Conservation (phyloP, 2,888 invertebrate genomes). For the Bembecia ichneumoniformis region DNA sequence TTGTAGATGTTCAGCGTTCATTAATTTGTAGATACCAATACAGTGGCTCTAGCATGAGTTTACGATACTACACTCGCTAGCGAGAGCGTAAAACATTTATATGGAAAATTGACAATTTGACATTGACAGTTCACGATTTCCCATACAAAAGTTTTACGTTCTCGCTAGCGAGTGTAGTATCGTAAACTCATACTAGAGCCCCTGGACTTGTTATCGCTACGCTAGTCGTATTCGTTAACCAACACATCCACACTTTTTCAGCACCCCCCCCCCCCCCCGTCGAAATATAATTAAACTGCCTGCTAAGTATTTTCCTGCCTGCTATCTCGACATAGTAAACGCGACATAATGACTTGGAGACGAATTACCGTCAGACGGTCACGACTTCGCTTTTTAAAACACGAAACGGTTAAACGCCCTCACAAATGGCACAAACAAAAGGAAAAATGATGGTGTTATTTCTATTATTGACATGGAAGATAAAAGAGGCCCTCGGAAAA, state of each 20-base stretch:
- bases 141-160: no score
- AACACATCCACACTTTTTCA: not conserved
- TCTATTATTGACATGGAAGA: not conserved
- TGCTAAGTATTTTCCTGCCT: slow-evolving; percentile 1
- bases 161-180: no score
- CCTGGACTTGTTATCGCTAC: not conserved
- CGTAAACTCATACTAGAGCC: no score
- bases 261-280: not conserved
- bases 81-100: no score
- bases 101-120: no score
- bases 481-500: not conserved
- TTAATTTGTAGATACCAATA: not conserved
- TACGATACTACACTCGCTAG: no score
- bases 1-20: not conserved
- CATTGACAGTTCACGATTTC: no score
- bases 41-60: no score
- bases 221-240: not conserved
- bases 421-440: not conserved
- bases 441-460: not conserved
- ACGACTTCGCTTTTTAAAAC: not conserved
- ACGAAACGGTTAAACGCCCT: not conserved
- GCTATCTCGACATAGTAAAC: slow-evolving; percentile 1
- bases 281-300: slow-evolving; percentile 2
- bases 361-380: not conserved
- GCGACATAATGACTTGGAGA: not conserved